Base-by-base conservation (phyloP, 2,113 vertebrate species). In the Gopherus evgoodei region DNA sequence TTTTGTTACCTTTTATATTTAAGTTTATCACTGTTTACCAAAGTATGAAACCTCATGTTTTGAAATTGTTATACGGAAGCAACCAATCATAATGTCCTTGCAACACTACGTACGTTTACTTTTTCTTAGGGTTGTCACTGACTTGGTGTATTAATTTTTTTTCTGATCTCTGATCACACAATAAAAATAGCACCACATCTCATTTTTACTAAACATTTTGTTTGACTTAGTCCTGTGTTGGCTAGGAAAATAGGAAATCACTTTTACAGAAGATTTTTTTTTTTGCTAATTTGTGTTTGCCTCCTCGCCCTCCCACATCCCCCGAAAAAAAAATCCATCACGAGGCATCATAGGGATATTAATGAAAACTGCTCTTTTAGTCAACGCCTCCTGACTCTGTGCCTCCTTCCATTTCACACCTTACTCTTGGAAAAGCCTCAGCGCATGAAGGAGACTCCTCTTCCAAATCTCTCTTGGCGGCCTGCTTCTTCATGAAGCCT, bases 1-100 rank as follows among this genome's bases (percentile, higher is more conserved):
- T n/a, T 93, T 88, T 92, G 16, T 75, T 79, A 92, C 81, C 31
- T 87, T 81, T 11, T 89, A 2, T 52, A 49, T 78, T 93, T 92
- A 53, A 62, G 69, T 92, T 84, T 86, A 90, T 21, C 31, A 17
- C 44, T 75, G 35, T 69, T 88, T 86, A 86, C 49, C 47, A 72
- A n/a, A 82, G 4, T 88, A 42, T 42, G 86, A 88, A 56, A 86
- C n/a, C 29, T 49, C 79, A 16, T 89, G 42, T 88, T 21, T 76
- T 92, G 49, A 52, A 90, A 57, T 90, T 89, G 49, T 84, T 96
- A 22, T 1, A 87, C 22, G 53, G 53, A 86, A 8, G 3, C 7
- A 84, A 94, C 13, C 11, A 84, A 4, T 82, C 31, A 11, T 50
- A 92, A 76, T 22, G 3, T 56, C 35, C 13, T 89, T 78, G 38